Evolutionary conservation across 1,140 invertebrate genomes (phyloP), one percentile per base, ranked within the genome.

Genomic region (Drosophila willistoni): DNA sequence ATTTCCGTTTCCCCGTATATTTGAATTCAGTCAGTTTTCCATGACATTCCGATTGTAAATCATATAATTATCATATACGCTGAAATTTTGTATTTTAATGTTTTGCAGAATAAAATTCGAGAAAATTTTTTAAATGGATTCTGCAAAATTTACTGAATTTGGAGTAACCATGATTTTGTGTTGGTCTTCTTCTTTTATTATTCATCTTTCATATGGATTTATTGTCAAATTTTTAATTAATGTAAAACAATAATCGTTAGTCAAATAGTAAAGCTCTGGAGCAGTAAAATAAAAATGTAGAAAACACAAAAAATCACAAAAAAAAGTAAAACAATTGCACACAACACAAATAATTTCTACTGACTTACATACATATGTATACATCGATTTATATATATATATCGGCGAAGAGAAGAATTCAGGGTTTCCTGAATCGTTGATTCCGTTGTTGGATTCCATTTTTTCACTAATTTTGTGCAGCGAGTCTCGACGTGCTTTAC

Each of bases 191-290:
- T n/a, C 9, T 47, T 47, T 47, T 44, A 2, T 44, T n/a, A n/a
- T n/a, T 44, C 14, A 3, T 34, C 34, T 13, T 39, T 34, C 33
- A 17, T 6, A 44, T 25, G 25, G 25, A 25, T 19, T 47, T 17
- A 14, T 47, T 47, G 17, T 47, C 22, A 47, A 47, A 19, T 47
- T 74, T 56, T 44, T 44, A 33, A 74, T n/a, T n/a, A n/a, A 75
- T 61, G 33, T 74, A 61, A 75, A 68, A 64, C 72, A 75, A 63
- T 64, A 76, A 76, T 76, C 42, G 65, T 76, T 76, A 76, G 71
- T 75, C 73, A 75, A 65, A 75, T 75, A 75, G 73, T 76, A 76
- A 76, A 76, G 73, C 73, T 76, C 73, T 67, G 41, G 54, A 57
- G 67, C 67, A 56, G 51, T 44, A 47, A 19, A 44, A 42, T 55